A percentile compares a stretch with the other conserved stretches of the same genome.
These are phyloP conservation scores for Siderastrea radians DNA, from an alignment of 92 coral and sea anemone genomes.

Conservation along the genomic window DNA sequence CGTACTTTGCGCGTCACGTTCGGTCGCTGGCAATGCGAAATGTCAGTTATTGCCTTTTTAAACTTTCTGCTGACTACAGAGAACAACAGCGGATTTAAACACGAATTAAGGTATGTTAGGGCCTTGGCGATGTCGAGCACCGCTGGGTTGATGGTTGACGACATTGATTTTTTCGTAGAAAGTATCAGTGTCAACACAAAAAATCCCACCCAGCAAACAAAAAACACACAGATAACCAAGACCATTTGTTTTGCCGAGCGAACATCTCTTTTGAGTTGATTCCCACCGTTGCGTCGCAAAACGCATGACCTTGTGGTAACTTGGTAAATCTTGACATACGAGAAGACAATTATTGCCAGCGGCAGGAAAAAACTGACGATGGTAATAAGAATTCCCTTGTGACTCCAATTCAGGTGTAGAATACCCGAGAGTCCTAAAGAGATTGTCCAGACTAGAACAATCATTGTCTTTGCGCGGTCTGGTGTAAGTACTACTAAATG, in stretches of 20 bases:
- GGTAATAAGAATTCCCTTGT: constrained; percentile 85
- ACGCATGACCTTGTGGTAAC: constrained; percentile 78
- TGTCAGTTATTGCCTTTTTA: constrained; percentile 83
- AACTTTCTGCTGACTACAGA: constrained; percentile 93
- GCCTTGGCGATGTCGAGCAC: constrained; percentile 82
- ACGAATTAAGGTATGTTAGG: constrained; percentile 94
- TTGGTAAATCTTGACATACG: constrained; percentile 88
- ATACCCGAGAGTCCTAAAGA: constrained; percentile 79
- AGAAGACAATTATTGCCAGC: constrained; percentile 79
- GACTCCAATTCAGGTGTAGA: constrained; percentile 75
- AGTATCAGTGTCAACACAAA: constrained; percentile 83
- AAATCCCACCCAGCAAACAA: constrained; percentile 95
- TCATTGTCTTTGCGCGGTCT: constrained; percentile 79
- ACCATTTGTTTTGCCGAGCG: constrained; percentile 97
- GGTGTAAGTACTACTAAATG: constrained; percentile 93
- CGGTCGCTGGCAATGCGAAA: constrained; percentile 80
- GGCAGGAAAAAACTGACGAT: constrained; percentile 89
- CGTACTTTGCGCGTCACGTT: constrained; percentile 24
- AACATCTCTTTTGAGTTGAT: constrained; percentile 86
- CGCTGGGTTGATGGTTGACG: constrained; percentile 46
- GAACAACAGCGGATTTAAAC: constrained; percentile 90
- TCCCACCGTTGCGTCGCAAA: constrained; percentile 74
- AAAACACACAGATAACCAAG: constrained; percentile 84
- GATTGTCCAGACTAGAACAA: constrained; percentile 86
- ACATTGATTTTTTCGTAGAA: constrained; percentile 48